These are phyloP conservation scores for Octodon degus DNA, from an alignment of 2,113 vertebrate genomes.

Conservation along the genomic window DNA sequence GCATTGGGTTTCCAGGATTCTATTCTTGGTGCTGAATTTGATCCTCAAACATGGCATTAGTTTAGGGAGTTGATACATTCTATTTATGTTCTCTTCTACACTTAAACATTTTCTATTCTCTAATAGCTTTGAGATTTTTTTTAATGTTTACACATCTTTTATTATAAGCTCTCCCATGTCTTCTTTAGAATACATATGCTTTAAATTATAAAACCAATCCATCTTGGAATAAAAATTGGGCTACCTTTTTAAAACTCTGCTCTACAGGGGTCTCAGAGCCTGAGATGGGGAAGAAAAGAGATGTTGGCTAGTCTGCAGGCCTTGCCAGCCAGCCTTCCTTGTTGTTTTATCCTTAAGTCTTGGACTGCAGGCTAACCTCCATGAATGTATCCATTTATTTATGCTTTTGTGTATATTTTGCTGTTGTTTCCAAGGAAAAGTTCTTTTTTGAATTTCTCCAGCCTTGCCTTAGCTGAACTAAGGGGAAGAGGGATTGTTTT, in stretches of 20 bases:
- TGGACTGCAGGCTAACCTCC: neutral
- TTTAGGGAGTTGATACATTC: slow-evolving; percentile 1
- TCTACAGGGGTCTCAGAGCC: neutral
- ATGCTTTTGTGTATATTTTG: slow-evolving; percentile 61
- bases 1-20: slow-evolving; percentile 42
- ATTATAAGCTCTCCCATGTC: neutral
- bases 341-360: neutral
- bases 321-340: neutral
- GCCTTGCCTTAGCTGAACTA: slow-evolving; percentile 66
- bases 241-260: neutral
- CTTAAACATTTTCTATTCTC: slow-evolving; percentile 55
- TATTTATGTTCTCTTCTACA: neutral
- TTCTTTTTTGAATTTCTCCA: slow-evolving; percentile 40
- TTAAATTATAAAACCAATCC: slow-evolving; percentile 55
- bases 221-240: neutral
- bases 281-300: neutral
- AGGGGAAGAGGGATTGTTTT: slow-evolving; percentile 38
- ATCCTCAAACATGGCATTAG: neutral
- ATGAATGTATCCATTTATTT: slow-evolving; percentile 43
- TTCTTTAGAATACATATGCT: slow-evolving; percentile 38
- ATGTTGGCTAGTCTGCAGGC: neutral
- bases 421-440: slow-evolving; percentile 71
- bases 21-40: slow-evolving; percentile 3
- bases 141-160: neutral
- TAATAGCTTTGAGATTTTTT: slow-evolving; percentile 37